Evolutionary conservation across 2,888 invertebrate genomes (phyloP).

Genomic region (Spilarctia lutea): DNA sequence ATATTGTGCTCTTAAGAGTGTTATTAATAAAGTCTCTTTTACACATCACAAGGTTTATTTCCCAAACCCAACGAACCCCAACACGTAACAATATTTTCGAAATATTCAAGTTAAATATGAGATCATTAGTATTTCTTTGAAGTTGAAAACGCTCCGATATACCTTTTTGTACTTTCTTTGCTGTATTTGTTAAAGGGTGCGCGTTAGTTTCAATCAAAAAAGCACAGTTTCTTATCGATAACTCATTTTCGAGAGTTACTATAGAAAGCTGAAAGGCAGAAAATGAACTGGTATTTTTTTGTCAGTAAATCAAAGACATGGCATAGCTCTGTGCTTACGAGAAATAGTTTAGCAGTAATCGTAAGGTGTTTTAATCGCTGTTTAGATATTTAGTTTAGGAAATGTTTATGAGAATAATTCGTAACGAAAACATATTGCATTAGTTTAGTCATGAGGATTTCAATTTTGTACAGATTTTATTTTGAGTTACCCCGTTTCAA

Average conservation of each 20-base stretch:
- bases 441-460: background rate
- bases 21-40: too few species aligned
- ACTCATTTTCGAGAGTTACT: background rate
- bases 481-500: background rate
- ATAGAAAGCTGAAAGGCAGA: background rate
- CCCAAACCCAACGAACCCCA: too few species aligned
- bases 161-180: background rate
- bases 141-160: background rate
- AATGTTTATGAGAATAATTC: background rate
- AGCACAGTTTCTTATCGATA: background rate
- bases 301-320: background rate
- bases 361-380: background rate
- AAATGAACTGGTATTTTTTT: background rate
- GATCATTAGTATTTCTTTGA: background rate
- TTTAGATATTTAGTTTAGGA: background rate
- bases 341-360: background rate
- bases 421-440: background rate
- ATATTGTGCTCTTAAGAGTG: too few species aligned
- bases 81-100: too few species aligned
- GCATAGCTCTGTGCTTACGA: background rate
- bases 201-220: background rate
- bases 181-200: background rate
- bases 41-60: too few species aligned
- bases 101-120: background rate
- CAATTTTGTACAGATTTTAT: background rate